A percentile compares a stretch with the other conserved stretches of the same genome.
phyloP scores from a whole-genome alignment of 2,888 invertebrate genomes.

The Nomada lathburiana region DNA sequence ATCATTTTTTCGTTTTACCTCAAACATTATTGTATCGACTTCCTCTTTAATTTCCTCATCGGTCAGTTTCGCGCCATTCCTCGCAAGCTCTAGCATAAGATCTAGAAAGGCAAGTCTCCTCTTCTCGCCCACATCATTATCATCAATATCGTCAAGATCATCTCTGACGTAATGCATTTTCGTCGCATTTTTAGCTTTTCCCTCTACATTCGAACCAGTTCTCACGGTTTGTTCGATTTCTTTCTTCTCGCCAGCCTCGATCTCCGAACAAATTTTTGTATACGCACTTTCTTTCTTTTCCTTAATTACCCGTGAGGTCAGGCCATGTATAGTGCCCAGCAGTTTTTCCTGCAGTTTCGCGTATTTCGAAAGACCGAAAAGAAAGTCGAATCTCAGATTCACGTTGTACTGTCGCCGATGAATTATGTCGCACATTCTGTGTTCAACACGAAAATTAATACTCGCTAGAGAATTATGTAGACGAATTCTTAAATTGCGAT shows the following conservation, averaged over 20 bases:
- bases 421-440: conserved; percentile 86
- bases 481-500: too few relatives aligned
- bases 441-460: neutral
- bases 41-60: conserved; percentile 93
- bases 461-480: too few relatives aligned
- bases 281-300: conserved; percentile 71
- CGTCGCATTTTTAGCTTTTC: conserved; percentile 41
- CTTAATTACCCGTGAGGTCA: conserved; percentile 84
- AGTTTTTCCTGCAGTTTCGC: conserved; percentile 84
- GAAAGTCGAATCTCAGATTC: conserved; percentile 83
- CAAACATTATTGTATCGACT: conserved; percentile 94
- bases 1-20: conserved; percentile 85
- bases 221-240: neutral
- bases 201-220: neutral
- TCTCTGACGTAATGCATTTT: conserved; percentile 80
- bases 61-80: conserved; percentile 89
- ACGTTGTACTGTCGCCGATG: conserved; percentile 85
- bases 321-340: conserved; percentile 84
- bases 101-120: conserved; percentile 95
- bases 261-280: conserved; percentile 51
- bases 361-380: conserved; percentile 85
- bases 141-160: conserved; percentile 85
- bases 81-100: conserved; percentile 91
- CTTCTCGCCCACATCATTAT: conserved; percentile 86
- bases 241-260: neutral